Evolutionary conservation across 2,797 vertebrate genomes (phyloP).

Genomic region (Trichosurus vulpecula): DNA sequence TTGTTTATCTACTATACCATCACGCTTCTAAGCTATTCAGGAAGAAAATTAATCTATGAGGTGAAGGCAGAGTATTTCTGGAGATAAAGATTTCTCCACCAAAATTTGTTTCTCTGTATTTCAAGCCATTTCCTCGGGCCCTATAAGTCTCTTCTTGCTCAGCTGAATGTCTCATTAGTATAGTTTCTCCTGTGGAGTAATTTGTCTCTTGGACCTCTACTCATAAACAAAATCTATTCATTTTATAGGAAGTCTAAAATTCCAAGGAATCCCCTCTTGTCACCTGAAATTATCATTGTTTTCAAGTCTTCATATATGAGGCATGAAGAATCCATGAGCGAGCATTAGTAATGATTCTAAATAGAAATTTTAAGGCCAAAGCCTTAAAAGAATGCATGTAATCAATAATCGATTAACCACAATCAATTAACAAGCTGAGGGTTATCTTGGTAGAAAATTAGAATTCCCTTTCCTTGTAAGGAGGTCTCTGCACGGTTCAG

Average conservation of each 20-base stretch:
- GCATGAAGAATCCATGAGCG: not conserved
- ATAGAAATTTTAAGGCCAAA: not conserved
- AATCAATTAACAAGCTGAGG: not conserved
- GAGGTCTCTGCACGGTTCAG: not conserved
- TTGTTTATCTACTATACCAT: no score
- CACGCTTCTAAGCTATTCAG: no score
- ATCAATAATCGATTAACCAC: not conserved
- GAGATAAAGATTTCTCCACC: no score
- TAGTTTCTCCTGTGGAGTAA: not conserved
- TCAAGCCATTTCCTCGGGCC: not conserved
- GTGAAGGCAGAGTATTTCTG: no score
- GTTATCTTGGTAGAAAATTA: not conserved
- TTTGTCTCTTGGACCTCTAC: not conserved
- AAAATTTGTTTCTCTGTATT: not conserved
- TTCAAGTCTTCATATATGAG: not conserved
- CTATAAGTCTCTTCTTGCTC: not conserved
- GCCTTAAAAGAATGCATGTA: not conserved
- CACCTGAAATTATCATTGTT: not conserved
- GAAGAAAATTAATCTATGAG: no score
- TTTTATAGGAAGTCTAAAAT: not conserved
- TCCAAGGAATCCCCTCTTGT: not conserved
- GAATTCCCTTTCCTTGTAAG: constrained; percentile 1
- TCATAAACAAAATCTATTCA: not conserved
- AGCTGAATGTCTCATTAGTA: not conserved
- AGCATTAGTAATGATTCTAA: not conserved